A percentile compares a stretch with the other conserved stretches of the same genome.
These are phyloP conservation scores for Crocuta crocuta DNA, from an alignment of 2,113 vertebrate species.

Conservation along the genomic window DNA sequence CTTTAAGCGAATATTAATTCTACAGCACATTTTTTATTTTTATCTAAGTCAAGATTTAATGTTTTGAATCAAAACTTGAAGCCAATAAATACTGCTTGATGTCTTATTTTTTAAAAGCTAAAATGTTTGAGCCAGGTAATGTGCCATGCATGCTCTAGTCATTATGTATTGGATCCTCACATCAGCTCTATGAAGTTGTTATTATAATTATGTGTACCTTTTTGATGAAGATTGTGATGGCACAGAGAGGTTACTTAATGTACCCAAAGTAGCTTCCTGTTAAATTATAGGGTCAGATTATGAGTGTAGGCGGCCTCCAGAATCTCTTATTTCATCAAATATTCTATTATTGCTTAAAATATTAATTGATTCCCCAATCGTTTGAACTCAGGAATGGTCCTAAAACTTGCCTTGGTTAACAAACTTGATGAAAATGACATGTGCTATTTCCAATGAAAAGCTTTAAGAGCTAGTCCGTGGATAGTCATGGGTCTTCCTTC, in stretches of 20 bases:
- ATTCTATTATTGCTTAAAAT: background rate
- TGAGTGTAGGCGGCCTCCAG: accelerated
- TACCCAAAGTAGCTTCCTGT: background rate
- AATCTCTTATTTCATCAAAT: background rate
- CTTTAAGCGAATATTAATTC: background rate
- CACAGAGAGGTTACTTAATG: background rate
- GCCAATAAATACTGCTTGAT: background rate
- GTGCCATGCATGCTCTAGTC: background rate
- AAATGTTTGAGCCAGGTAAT: background rate
- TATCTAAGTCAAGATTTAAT: background rate
- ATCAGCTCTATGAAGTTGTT: background rate
- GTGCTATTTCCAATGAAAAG: background rate
- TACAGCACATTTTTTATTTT: background rate
- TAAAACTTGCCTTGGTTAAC: background rate
- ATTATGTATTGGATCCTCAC: background rate
- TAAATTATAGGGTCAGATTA: background rate
- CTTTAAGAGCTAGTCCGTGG: background rate
- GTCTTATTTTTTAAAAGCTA: background rate
- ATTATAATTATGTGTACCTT: background rate
- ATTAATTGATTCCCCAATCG: background rate
- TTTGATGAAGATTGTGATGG: background rate
- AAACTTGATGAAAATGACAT: background rate
- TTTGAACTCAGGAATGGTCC: background rate
- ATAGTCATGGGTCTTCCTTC: accelerated
- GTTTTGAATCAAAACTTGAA: background rate